Evolutionary conservation across 2,113 vertebrate genomes (phyloP).

Genomic region (Rhegmatorhina hoffmannsi): DNA sequence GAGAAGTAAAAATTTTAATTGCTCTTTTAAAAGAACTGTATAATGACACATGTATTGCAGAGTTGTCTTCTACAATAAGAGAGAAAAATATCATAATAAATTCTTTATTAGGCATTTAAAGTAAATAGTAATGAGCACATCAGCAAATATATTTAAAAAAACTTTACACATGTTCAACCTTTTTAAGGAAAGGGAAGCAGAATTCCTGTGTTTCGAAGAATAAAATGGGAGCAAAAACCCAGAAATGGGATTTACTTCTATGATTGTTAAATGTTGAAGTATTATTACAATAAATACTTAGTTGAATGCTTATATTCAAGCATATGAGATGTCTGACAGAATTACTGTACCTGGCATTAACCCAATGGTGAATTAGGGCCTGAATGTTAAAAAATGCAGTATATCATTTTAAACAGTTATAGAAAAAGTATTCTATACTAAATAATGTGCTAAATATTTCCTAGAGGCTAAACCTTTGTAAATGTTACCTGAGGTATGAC

Average conservation of each 20-base stretch:
- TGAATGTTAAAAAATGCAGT: not conserved
- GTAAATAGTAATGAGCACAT: not conserved
- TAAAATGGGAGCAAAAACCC: rapidly evolving
- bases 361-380: not conserved
- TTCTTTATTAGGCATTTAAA: not conserved
- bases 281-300: not conserved
- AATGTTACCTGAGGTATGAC: not conserved
- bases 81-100: not conserved
- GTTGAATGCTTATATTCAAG: not conserved
- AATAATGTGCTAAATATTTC: constrained; percentile 6
- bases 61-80: not conserved
- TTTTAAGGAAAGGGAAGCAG: not conserved
- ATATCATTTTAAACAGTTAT: not conserved
- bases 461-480: not conserved
- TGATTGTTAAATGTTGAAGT: not conserved
- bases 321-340: not conserved
- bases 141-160: not conserved
- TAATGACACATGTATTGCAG: not conserved
- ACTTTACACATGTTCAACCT: not conserved
- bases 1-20: not conserved
- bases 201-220: not conserved
- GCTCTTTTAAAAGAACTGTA: not conserved
- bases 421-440: not conserved
- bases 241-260: not conserved
- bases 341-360: not conserved